These are phyloP conservation scores for Deilephila elpenor DNA, from an alignment of 2,888 invertebrate species.

Conservation along the genomic window DNA sequence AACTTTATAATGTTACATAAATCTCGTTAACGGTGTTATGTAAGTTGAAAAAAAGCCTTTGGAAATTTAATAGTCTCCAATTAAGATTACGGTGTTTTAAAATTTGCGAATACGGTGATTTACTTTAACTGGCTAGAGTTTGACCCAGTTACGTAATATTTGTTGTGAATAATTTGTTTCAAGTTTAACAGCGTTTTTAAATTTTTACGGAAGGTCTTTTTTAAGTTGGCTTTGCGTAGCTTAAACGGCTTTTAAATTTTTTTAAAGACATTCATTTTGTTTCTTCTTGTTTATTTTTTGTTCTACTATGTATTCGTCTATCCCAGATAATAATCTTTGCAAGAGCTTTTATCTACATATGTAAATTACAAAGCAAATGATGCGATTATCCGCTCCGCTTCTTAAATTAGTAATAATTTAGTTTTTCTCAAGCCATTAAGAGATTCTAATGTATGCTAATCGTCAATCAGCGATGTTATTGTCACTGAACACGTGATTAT, in stretches of 20 bases:
- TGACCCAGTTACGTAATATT: conserved; percentile 18
- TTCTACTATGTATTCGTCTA: no score
- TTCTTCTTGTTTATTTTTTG: no score
- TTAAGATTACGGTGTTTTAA: conserved; percentile 46
- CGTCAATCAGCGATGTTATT: background rate
- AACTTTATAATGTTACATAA: conserved; percentile 55
- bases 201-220: background rate
- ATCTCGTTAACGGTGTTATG: conserved; percentile 62
- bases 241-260: background rate
- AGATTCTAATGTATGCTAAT: background rate
- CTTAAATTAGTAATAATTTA: background rate
- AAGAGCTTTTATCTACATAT: no score
- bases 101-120: conserved; percentile 25
- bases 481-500: conserved; percentile 14
- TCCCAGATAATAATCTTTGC: no score
- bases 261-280: background rate
- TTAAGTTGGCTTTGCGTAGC: background rate
- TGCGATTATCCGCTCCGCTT: background rate
- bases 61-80: conserved; percentile 62
- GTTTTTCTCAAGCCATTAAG: background rate
- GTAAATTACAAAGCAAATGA: no score
- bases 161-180: background rate
- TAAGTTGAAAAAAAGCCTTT: conserved; percentile 52
- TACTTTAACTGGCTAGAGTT: conserved; percentile 16
- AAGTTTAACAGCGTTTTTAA: background rate